Percentiles rank a stretch among this genome's conserved stretches.
Conservation (phyloP, 2,113 vertebrate genomes). For the Calyptommatus sinebrachiatus region DNA sequence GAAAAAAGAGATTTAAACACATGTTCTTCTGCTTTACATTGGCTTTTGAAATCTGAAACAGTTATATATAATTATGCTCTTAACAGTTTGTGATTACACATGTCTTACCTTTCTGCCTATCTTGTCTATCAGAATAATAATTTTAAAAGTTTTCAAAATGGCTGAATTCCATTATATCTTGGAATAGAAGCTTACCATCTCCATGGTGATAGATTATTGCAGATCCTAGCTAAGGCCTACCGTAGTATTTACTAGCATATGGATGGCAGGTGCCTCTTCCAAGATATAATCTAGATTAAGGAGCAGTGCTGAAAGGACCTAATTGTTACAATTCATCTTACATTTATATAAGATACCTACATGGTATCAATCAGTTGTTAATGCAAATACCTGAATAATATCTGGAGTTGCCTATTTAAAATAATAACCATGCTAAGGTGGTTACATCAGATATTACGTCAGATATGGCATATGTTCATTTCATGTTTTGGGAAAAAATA, state of each 20-base stretch:
- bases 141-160: neutral
- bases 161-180: neutral
- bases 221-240: too few species aligned
- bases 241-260: too few species aligned
- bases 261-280: too few species aligned
- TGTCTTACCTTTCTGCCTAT: neutral
- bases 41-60: slow-evolving; percentile 15
- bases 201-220: too few species aligned
- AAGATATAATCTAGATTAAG: too few species aligned
- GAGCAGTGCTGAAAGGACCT: neutral
- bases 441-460: neutral
- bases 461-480: neutral
- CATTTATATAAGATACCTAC: neutral
- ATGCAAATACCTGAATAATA: neutral
- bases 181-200: too few species aligned
- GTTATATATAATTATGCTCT: slow-evolving; percentile 31
- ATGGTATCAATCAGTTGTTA: neutral
- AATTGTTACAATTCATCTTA: neutral
- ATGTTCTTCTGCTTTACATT: slow-evolving; percentile 26
- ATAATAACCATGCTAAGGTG: neutral
- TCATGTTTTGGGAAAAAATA: neutral
- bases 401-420: neutral
- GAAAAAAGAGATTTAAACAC: neutral
- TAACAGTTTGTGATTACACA: slow-evolving; percentile 20
- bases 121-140: neutral